Evolutionary conservation across 2,113 vertebrate genomes (phyloP), one percentile per base, ranked within the genome.

Genomic region (Apistogramma diplotaenia): DNA sequence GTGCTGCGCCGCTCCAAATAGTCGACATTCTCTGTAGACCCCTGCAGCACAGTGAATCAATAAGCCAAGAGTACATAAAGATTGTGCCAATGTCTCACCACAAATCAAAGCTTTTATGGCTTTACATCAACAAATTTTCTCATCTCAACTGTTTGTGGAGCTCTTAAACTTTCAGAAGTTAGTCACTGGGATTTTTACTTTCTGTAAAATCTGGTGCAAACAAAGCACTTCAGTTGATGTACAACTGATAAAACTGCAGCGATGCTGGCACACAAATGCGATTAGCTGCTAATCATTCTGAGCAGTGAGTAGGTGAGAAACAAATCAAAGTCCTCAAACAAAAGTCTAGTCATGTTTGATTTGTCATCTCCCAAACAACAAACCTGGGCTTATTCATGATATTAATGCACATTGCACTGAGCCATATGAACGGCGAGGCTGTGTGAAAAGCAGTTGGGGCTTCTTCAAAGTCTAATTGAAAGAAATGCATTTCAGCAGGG

Each of bases 11-110:
- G 81, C 82, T 88, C 82, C 86, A 80, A 88, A 88, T 60, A 74
- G 77, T 74, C 56, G 8, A 78, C 61, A 76, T 61, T 88, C 82
- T 86, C 85, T 82, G 84, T 88, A 89, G 85, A 86, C 58, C 89
- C 85, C 84, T 73, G 86, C 77, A 91, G 90, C 86, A 78, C 27
- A 31, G 43, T 75, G 76, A 86, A 88, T 87, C 91, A 89, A 89
- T 84, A 83, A 92, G 85, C 74, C 83, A 89, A 87, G 88, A 85
- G 88, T 90, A 85, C 80, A 90, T 89, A 88, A 82, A 91, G 87
- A 90, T 81, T 74, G 84, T 86, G 84, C 83, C 85, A 85, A 83
- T 81, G 81, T 93, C 85, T 91, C 65, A 62, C 73, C 67, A 91
- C 81, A 85, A 89, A 90, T 91, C 87, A 89, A 88, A 85, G 72